Percentiles rank a stretch among this genome's conserved stretches.
These are phyloP conservation scores for Orbicella faveolata DNA, from an alignment of 64 coral and sea anemone species.

Conservation along the genomic window DNA sequence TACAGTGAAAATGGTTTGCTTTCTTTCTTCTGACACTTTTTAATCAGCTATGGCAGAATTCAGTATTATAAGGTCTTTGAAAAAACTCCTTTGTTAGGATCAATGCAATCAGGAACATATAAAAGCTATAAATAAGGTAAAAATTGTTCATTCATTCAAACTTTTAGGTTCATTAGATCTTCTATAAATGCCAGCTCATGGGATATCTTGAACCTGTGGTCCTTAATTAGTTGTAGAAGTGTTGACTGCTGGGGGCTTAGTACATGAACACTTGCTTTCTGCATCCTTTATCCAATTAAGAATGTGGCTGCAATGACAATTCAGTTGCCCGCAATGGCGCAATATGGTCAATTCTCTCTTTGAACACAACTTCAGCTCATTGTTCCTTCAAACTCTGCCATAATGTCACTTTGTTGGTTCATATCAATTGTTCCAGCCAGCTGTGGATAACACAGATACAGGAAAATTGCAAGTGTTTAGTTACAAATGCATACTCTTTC, in stretches of 20 bases:
- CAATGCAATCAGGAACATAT: slow-evolving; percentile 24
- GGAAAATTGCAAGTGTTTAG: not conserved
- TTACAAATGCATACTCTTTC: not conserved
- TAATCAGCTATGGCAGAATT: not conserved
- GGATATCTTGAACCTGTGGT: not conserved
- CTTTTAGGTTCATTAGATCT: not conserved
- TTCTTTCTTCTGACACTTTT: not conserved
- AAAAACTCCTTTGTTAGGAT: slow-evolving; percentile 7
- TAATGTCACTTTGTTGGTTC: slow-evolving; percentile 94
- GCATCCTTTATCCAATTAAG: not conserved
- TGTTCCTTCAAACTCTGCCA: slow-evolving; percentile 89
- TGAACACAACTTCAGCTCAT: not conserved
- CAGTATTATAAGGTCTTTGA: not conserved
- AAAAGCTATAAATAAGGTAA: slow-evolving; percentile 80
- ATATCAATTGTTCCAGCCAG: slow-evolving; percentile 90
- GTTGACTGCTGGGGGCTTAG: not conserved
- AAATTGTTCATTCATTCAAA: not conserved
- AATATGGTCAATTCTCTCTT: not conserved
- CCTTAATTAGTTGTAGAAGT: not conserved
- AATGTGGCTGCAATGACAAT: not conserved
- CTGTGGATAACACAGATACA: slow-evolving; percentile 38
- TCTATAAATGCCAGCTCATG: not conserved
- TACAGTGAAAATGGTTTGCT: not conserved
- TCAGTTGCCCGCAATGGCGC: not conserved
- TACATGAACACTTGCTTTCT: not conserved